Evolutionary conservation across 2,113 vertebrate genomes (phyloP).

Genomic region (Gasterosteus aculeatus): DNA sequence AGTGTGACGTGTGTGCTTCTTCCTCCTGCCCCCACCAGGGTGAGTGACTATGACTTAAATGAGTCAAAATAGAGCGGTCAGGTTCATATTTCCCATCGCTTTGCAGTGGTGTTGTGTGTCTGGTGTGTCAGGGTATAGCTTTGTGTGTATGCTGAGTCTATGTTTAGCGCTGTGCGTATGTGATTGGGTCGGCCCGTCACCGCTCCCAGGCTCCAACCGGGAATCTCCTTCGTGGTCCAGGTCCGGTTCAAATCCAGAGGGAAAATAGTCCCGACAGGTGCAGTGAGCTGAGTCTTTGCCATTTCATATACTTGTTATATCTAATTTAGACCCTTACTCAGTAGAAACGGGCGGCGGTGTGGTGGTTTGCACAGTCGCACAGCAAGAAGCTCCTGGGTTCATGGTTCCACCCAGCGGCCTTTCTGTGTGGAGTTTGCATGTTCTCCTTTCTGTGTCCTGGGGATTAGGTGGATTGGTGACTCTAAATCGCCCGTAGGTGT

Average conservation of each 20-base stretch:
- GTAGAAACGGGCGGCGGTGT: conserved; percentile 33
- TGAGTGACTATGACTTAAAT: conserved; percentile 5
- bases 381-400: too few relatives aligned
- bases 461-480: too few relatives aligned
- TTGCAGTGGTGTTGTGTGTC: conserved; percentile 2
- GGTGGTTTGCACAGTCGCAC: too few relatives aligned
- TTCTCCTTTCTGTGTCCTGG: too few relatives aligned
- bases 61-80: conserved; percentile 1
- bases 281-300: conserved; percentile 48
- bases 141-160: conserved; percentile 54
- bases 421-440: too few relatives aligned
- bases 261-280: conserved; percentile 76
- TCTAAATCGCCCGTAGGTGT: too few relatives aligned
- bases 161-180: conserved; percentile 67
- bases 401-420: too few relatives aligned
- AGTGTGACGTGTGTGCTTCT: neutral
- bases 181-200: conserved; percentile 52
- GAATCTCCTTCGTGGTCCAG: conserved; percentile 70
- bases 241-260: conserved; percentile 38
- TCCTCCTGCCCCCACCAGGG: neutral
- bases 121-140: conserved; percentile 37
- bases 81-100: conserved; percentile 32
- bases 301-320: conserved; percentile 61
- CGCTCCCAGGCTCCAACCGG: conserved; percentile 55
- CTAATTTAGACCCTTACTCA: conserved; percentile 75